A percentile compares a stretch with the other conserved stretches of the same genome.
These are phyloP conservation scores for Nibea coibor DNA, from an alignment of 2,113 vertebrate genomes.

Conservation along the genomic window DNA sequence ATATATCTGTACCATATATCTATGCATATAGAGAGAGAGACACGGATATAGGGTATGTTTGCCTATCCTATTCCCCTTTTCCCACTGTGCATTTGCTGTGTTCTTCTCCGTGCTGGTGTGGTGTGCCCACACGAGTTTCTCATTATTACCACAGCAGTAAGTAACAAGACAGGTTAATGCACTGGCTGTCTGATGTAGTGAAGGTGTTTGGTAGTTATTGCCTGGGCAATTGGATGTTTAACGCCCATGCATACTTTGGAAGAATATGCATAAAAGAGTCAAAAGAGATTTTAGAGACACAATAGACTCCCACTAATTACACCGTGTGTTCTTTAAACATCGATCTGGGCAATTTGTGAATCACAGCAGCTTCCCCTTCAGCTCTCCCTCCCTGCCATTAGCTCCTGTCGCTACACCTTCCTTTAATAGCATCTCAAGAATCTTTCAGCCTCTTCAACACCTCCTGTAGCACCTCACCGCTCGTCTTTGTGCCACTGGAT, in stretches of 20 bases:
- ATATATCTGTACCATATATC: neutral
- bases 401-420: neutral
- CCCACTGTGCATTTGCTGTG: neutral
- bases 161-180: constrained; percentile 38
- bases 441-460: constrained; percentile 11
- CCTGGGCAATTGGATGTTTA: constrained; percentile 21
- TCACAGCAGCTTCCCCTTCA: constrained; percentile 16
- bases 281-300: constrained; percentile 9
- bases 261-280: constrained; percentile 14
- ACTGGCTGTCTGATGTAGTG: constrained; percentile 12
- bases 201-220: constrained; percentile 42
- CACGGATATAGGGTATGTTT: neutral
- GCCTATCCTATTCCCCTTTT: neutral
- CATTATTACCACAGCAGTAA: constrained; percentile 33
- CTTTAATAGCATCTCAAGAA: constrained; percentile 25
- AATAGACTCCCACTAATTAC: constrained; percentile 28
- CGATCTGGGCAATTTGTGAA: constrained; percentile 39
- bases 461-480: neutral
- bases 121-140: constrained; percentile 3
- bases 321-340: constrained; percentile 39
- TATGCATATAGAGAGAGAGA: neutral
- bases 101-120: neutral
- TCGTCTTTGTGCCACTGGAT: neutral
- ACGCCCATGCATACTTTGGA: neutral
- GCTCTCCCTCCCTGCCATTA: constrained; percentile 13